Evolutionary conservation across 1,140 invertebrate species (phyloP), one percentile per base, ranked within the genome.

Genomic region (Condylostylus longicornis): DNA sequence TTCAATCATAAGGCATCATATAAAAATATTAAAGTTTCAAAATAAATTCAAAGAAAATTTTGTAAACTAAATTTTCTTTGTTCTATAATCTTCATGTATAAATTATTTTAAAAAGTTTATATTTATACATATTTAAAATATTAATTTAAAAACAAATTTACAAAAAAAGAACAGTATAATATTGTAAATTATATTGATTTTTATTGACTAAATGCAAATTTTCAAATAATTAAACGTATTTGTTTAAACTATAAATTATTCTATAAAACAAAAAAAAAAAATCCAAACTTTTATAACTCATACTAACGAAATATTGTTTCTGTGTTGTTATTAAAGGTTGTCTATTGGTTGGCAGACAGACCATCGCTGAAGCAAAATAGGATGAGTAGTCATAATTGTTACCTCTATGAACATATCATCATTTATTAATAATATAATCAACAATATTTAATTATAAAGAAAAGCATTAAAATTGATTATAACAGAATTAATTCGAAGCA

Each of bases 1-100:
- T 61, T 61, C 58, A 61, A 60, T 61, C 58, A 58, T 61, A 60
- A 58, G n/a, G n/a, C n/a, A n/a, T n/a, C n/a, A n/a, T n/a, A n/a
- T n/a, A n/a, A n/a, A n/a, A n/a, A n/a, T n/a, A n/a, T n/a, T n/a
- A n/a, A n/a, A n/a, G n/a, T n/a, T n/a, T n/a, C n/a, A 58, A 46
- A 35, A 38, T 21, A 30, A 37, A 3, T 8, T 7, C 6, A 6
- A 31, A 31, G 13, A 32, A 18, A 32, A n/a, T 32, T 15, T 14
- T 10, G 9, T 18, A 4, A 19, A 32, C 10, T 17, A 32, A 17
- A 4, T 18, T 31, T 7, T 19, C 31, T 12, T 18, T 32, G 31
- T 18, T 32, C 12, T 6, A 15, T 22, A 12, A 23, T 21, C 30
- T 21, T 40, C 20, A 19, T 41, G 18, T 20, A 18, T 22, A 8